Conservation (phyloP, 2,888 invertebrate genomes). For the Cantharis rustica region DNA sequence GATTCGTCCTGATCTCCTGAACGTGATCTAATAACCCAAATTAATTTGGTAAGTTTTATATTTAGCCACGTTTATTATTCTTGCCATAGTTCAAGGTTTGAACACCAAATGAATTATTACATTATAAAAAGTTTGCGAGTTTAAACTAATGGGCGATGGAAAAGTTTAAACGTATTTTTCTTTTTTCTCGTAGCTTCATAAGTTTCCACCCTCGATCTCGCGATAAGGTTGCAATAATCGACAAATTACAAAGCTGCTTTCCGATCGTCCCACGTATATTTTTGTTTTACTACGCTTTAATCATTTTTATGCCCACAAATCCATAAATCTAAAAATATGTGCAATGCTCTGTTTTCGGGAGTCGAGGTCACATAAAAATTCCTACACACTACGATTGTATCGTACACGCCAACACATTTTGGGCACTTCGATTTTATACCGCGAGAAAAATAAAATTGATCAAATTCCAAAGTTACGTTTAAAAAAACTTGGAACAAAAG, state of each 20-base stretch:
- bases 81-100: conserved; percentile 1
- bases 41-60: conserved; percentile 3
- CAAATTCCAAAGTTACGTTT: neutral
- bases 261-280: neutral
- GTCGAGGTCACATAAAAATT: neutral
- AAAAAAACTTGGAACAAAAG: neutral
- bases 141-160: neutral
- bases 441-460: neutral
- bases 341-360: neutral
- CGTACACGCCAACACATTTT: neutral
- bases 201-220: neutral
- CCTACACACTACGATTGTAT: neutral
- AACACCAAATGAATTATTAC: neutral
- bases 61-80: conserved; percentile 1
- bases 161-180: neutral
- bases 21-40: conserved; percentile 11
- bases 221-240: neutral
- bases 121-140: neutral
- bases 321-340: neutral
- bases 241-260: neutral
- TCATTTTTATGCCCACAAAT: neutral
- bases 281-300: neutral
- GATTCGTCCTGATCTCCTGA: neutral
- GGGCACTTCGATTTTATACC: neutral
- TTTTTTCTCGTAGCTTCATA: neutral